Evolutionary conservation across 2,797 vertebrate genomes (phyloP).

Genomic region (Myotis planiceps): DNA sequence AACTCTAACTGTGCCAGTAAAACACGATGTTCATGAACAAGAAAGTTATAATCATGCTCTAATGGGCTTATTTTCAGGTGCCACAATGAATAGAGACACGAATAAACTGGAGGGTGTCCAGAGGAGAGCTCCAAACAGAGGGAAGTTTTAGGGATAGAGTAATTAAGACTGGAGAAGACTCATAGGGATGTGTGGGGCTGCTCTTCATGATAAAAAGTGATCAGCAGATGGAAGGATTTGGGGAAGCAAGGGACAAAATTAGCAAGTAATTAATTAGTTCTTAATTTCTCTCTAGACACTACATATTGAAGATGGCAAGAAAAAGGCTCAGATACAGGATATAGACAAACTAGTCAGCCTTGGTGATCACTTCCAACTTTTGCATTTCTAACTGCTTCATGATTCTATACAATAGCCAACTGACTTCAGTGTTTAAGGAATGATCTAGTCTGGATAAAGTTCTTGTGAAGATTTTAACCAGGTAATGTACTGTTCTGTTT

Average conservation of each 20-base stretch:
- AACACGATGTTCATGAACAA: not conserved
- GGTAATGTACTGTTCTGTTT: not conserved
- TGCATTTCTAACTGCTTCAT: not conserved
- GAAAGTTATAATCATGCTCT: not conserved
- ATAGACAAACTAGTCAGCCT: not conserved
- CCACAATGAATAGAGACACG: not conserved
- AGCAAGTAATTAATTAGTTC: not conserved
- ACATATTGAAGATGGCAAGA: not conserved
- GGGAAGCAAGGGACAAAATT: not conserved
- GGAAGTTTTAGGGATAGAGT: not conserved
- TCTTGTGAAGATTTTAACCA: slow-evolving; percentile 11
- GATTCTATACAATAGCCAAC: not conserved
- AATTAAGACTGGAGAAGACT: not conserved
- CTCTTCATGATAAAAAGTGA: not conserved
- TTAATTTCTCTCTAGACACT: not conserved
- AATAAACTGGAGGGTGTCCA: not conserved
- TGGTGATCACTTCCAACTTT: not conserved
- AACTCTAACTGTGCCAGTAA: not conserved
- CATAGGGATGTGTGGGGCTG: not conserved
- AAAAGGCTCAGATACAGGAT: not conserved
- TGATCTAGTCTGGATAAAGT: not conserved
- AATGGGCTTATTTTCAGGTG: not conserved
- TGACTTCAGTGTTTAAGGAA: not conserved
- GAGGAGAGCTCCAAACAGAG: not conserved
- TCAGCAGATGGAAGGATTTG: not conserved